Evolutionary conservation across 2,888 invertebrate genomes (phyloP).

Genomic region (Diogma glabrata): DNA sequence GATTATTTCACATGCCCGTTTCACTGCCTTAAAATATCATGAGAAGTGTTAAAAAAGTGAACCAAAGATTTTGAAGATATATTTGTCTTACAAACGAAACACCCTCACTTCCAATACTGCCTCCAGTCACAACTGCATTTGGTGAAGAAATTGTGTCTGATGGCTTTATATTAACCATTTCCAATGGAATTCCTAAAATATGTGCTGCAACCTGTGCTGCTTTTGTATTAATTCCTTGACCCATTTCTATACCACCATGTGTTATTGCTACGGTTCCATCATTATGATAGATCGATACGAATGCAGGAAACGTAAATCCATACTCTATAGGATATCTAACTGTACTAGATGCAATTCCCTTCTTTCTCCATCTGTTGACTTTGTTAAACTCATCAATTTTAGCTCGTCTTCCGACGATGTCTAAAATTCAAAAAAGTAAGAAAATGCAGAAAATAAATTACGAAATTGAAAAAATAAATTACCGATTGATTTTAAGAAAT

Average conservation of each 20-base stretch:
- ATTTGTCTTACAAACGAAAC: constrained; percentile 39
- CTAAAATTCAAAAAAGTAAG: background rate
- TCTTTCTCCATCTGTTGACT: constrained; percentile 70
- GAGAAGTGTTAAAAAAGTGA: constrained; percentile 16
- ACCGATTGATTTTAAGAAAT: constrained; percentile 36
- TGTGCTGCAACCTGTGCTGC: constrained; percentile 64
- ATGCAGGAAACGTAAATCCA: constrained; percentile 43
- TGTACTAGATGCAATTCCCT: constrained; percentile 53
- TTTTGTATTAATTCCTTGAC: constrained; percentile 71
- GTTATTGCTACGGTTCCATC: constrained; percentile 60
- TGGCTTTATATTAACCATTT: constrained; percentile 52
- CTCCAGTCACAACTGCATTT: constrained; percentile 56
- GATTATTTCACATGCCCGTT: constrained; percentile 53
- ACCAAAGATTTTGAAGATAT: background rate
- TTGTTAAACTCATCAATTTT: constrained; percentile 48
- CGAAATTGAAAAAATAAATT: background rate
- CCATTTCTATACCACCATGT: constrained; percentile 65
- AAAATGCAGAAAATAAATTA: no score
- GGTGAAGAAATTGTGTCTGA: constrained; percentile 52
- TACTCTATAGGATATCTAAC: constrained; percentile 52
- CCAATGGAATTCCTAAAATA: constrained; percentile 53
- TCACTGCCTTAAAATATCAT: constrained; percentile 34
- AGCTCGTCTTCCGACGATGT: constrained; percentile 19
- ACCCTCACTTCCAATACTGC: constrained; percentile 58
- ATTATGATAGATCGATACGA: constrained; percentile 54